phyloP scores from a whole-genome alignment of 2,113 vertebrate genomes.

The Xenopus borealis region DNA sequence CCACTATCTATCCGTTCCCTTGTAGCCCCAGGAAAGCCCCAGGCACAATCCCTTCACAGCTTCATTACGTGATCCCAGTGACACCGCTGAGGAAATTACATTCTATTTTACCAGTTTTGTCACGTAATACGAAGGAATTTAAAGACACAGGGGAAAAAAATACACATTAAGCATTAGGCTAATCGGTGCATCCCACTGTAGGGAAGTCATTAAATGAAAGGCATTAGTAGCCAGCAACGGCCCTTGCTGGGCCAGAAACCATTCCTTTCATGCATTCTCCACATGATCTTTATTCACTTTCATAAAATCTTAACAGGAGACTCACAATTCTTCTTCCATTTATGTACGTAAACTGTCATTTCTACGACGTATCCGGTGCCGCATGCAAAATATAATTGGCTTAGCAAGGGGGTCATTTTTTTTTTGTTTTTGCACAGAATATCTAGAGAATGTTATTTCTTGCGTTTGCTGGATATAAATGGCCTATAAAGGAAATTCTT shows the following conservation, averaged over 20 bases:
- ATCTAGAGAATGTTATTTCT: not conserved
- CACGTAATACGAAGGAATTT: conserved; percentile 25
- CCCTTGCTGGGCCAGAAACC: conserved; percentile 11
- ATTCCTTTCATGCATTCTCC: conserved; percentile 18
- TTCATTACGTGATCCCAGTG: conserved; percentile 40
- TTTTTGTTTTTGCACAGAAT: not conserved
- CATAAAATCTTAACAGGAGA: not conserved
- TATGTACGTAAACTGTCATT: too few species aligned
- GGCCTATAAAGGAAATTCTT: too few species aligned
- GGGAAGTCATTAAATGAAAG: conserved; percentile 30
- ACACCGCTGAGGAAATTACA: conserved; percentile 23
- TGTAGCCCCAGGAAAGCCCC: conserved; percentile 43
- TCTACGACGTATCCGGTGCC: too few species aligned
- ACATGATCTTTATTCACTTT: conserved; percentile 12
- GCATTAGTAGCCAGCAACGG: conserved; percentile 8
- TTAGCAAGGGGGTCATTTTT: too few species aligned
- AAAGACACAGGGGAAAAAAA: conserved; percentile 4
- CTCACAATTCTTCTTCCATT: too few species aligned
- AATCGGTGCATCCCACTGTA: conserved; percentile 8
- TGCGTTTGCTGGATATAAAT: too few species aligned
- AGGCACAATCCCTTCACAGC: conserved; percentile 36
- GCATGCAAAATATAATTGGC: too few species aligned
- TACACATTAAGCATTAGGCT: conserved; percentile 5
- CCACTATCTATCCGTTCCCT: conserved; percentile 38
- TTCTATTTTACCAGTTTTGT: conserved; percentile 17